phyloP scores from a whole-genome alignment of 2,888 invertebrate species.

The Tipula vernalis region DNA sequence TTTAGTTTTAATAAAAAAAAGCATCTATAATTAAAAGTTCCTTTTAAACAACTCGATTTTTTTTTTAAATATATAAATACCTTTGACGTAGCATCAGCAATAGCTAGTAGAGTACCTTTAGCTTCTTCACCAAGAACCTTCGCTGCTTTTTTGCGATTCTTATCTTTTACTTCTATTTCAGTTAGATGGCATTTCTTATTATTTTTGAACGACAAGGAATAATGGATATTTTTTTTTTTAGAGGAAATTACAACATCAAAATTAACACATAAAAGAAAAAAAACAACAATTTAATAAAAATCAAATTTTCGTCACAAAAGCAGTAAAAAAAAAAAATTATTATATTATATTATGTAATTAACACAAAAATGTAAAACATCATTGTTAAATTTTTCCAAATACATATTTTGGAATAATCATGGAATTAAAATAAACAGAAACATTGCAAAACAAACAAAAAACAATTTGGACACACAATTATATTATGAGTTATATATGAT shows the following conservation, averaged over 20 bases:
- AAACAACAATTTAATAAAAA: not conserved
- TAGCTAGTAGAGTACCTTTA: constrained; percentile 38
- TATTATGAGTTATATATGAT: not conserved
- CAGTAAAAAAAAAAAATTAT: not conserved
- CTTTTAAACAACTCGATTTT: not conserved
- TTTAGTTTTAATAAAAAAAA: not conserved
- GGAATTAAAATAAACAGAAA: not conserved
- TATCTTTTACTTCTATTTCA: constrained; percentile 34
- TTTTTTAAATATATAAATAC: constrained; percentile 21
- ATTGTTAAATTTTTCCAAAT: not conserved
- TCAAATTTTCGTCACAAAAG: not conserved
- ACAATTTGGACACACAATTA: not conserved
- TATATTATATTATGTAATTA: not conserved
- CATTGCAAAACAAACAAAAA: not conserved
- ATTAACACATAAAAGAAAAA: constrained; percentile 4
- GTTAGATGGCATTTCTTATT: constrained; percentile 26
- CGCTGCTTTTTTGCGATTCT: constrained; percentile 41
- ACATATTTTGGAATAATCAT: not conserved
- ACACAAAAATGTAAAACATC: not conserved
- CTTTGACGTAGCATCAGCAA: constrained; percentile 37
- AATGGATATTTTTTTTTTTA: not conserved
- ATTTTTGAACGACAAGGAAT: not conserved
- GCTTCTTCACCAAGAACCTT: constrained; percentile 42
- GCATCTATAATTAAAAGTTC: not conserved
- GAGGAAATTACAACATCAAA: not conserved